Percentiles rank a stretch among this genome's conserved stretches.
phyloP scores from a whole-genome alignment of 2,888 invertebrate species.

The Tridacna gigas region DNA sequence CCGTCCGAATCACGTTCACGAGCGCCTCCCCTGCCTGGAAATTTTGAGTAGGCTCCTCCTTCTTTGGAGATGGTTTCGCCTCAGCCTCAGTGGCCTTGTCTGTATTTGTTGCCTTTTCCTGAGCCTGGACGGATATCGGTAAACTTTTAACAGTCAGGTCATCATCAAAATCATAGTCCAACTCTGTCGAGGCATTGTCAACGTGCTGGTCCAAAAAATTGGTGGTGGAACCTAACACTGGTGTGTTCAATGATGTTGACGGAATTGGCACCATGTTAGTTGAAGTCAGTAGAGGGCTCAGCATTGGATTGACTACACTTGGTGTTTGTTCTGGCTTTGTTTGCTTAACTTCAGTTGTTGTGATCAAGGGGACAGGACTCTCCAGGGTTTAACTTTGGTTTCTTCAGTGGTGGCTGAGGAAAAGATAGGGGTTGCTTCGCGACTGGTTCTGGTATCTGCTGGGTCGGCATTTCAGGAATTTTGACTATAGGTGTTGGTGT shows the following conservation, averaged over 20 bases:
- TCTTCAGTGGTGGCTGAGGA: neutral
- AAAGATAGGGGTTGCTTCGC: neutral
- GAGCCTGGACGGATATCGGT: neutral
- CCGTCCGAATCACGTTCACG: neutral
- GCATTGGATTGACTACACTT: too few relatives aligned
- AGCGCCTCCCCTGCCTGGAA: neutral
- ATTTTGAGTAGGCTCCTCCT: neutral
- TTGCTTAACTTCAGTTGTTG: too few relatives aligned
- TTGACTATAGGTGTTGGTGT: neutral
- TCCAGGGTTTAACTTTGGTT: neutral
- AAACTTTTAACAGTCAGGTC: neutral
- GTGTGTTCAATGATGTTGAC: neutral
- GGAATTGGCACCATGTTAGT: neutral
- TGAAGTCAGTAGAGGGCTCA: neutral
- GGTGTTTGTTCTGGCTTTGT: too few relatives aligned
- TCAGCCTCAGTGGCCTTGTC: too few relatives aligned
- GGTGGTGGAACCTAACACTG: neutral
- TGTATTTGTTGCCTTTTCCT: neutral
- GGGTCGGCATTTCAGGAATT: neutral
- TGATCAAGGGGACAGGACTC: too few relatives aligned
- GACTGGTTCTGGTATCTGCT: too few relatives aligned
- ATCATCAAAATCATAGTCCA: constrained; percentile 4
- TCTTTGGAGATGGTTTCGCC: neutral
- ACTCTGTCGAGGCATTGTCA: neutral
- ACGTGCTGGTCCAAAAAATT: too few relatives aligned